Percentiles rank a stretch among this genome's conserved stretches.
These are phyloP conservation scores for Lophius piscatorius DNA, from an alignment of 2,113 vertebrate genomes.

Conservation along the genomic window DNA sequence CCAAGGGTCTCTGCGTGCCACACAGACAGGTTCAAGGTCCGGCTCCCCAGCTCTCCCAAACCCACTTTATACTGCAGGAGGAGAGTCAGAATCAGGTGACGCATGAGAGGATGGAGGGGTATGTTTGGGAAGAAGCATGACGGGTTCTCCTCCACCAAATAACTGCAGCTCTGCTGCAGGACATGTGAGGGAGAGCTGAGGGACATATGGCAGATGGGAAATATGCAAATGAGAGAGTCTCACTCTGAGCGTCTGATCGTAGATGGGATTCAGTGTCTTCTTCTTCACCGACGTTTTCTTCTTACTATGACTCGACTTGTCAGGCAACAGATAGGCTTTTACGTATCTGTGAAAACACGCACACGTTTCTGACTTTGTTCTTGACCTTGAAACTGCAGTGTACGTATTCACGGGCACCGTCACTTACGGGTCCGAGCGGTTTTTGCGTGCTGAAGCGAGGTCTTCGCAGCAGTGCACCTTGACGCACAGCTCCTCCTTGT, in stretches of 20 bases:
- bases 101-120: background rate
- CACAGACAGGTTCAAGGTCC: slow-evolving; percentile 91
- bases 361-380: background rate
- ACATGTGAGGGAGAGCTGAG: background rate
- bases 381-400: background rate
- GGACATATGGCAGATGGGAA: slow-evolving; percentile 1
- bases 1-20: slow-evolving; percentile 91
- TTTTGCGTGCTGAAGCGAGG: slow-evolving; percentile 86
- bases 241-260: slow-evolving; percentile 91
- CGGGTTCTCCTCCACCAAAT: no score
- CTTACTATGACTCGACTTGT: slow-evolving; percentile 91
- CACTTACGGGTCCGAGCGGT: slow-evolving; percentile 92
- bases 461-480: slow-evolving; percentile 88
- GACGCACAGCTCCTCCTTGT: slow-evolving; percentile 84
- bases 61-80: slow-evolving; percentile 87
- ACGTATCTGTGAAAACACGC: slow-evolving; percentile 84
- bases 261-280: slow-evolving; percentile 90
- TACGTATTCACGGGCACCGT: slow-evolving; percentile 3
- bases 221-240: slow-evolving; percentile 49
- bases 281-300: slow-evolving; percentile 91
- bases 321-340: slow-evolving; percentile 93
- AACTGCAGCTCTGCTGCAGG: background rate
- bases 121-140: no score
- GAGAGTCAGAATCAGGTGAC: background rate
- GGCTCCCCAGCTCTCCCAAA: slow-evolving; percentile 82